Percentiles rank a stretch among this genome's conserved stretches.
Evolutionary conservation across 2,888 invertebrate genomes (phyloP).

Genomic region (Diloba caeruleocephala): DNA sequence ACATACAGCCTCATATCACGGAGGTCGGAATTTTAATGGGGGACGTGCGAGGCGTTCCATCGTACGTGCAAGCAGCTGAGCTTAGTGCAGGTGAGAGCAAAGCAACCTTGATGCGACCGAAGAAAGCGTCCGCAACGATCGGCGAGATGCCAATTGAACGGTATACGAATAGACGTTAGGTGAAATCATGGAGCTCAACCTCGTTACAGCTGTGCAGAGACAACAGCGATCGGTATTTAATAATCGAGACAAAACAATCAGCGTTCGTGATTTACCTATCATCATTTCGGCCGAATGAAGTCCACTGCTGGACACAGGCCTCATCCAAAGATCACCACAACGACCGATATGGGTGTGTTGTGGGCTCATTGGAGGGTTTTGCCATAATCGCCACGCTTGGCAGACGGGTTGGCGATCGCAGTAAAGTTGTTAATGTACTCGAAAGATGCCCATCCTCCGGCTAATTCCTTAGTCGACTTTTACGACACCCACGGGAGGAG

Average conservation of each 20-base stretch:
- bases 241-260: conserved; percentile 48
- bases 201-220: conserved; percentile 42
- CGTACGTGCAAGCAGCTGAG: conserved; percentile 59
- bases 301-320: too few relatives aligned
- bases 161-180: conserved; percentile 70
- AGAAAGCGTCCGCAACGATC: conserved; percentile 81
- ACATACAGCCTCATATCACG: conserved; percentile 18
- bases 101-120: conserved; percentile 78
- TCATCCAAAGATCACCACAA: too few relatives aligned
- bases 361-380: too few relatives aligned
- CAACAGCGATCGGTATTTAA: conserved; percentile 44
- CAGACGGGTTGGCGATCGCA: too few relatives aligned
- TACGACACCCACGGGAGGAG: too few relatives aligned
- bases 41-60: conserved; percentile 63
- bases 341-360: too few relatives aligned
- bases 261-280: conserved; percentile 42
- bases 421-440: too few relatives aligned
- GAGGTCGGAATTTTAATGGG: conserved; percentile 69
- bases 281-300: too few relatives aligned
- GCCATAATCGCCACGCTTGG: too few relatives aligned
- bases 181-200: conserved; percentile 63
- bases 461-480: too few relatives aligned
- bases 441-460: too few relatives aligned
- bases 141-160: conserved; percentile 72
- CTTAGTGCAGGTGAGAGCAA: conserved; percentile 74